Evolutionary conservation across 2,888 invertebrate genomes (phyloP).

Genomic region (Heliconius sara): DNA sequence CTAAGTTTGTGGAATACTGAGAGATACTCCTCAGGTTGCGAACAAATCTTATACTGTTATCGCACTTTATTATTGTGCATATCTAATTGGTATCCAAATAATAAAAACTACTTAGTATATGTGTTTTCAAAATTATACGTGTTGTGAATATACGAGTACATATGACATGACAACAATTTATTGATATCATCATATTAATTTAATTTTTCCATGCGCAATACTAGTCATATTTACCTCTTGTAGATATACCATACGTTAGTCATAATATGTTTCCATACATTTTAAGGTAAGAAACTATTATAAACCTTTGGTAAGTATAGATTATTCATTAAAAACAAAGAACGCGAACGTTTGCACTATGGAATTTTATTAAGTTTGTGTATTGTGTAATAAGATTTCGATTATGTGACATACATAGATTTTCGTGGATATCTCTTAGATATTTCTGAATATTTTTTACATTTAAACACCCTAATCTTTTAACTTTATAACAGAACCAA

Average conservation of each 20-base stretch:
- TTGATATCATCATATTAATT: background rate
- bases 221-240: background rate
- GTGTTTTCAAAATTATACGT: too few relatives aligned
- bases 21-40: too few relatives aligned
- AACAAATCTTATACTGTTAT: too few relatives aligned
- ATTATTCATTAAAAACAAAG: background rate
- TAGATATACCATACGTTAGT: conserved; percentile 1
- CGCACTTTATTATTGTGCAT: too few relatives aligned
- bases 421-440: too few relatives aligned
- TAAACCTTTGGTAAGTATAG: background rate
- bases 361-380: background rate
- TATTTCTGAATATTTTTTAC: background rate
- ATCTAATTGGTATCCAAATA: too few relatives aligned
- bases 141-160: too few relatives aligned
- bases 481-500: background rate
- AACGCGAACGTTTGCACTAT: background rate
- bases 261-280: conserved; percentile 42
- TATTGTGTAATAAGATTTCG: too few relatives aligned
- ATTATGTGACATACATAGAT: background rate
- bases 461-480: too few relatives aligned
- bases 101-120: too few relatives aligned
- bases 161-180: too few relatives aligned
- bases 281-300: conserved; percentile 17
- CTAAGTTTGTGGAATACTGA: too few relatives aligned
- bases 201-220: background rate